Evolutionary conservation across 1,140 invertebrate genomes (phyloP).

Genomic region (Penaeus japonicus): DNA sequence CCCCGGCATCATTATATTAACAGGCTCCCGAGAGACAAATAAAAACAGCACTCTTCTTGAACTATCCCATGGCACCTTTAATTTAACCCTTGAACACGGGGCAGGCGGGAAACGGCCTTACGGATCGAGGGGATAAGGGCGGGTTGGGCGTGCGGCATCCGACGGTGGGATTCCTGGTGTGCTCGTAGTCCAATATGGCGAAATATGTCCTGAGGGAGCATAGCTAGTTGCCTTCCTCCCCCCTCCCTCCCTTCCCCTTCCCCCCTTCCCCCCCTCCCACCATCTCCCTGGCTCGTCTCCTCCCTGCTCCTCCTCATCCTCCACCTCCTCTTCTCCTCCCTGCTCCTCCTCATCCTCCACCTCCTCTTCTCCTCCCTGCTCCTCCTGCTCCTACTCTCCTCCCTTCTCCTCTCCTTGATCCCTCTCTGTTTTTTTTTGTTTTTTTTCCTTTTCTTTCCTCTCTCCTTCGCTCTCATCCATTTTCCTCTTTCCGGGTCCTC

Average conservation of each 20-base stretch:
- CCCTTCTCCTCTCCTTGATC: too few relatives aligned
- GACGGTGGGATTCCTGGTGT: background rate
- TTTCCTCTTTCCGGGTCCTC: background rate
- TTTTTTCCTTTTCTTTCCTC: background rate
- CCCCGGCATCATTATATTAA: constrained; percentile 32
- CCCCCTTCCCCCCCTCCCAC: background rate
- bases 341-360: background rate
- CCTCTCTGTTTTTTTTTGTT: too few relatives aligned
- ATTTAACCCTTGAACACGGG: background rate
- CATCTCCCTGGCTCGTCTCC: background rate
- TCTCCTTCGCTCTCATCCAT: background rate
- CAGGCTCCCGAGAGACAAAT: constrained; percentile 20
- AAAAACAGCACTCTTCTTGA: constrained; percentile 17
- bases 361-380: background rate
- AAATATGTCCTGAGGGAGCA: constrained; percentile 26
- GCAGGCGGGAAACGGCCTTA: background rate
- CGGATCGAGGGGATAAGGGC: background rate
- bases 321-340: background rate
- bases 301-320: background rate
- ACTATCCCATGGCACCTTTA: constrained; percentile 21
- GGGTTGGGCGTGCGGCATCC: background rate
- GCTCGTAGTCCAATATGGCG: constrained; percentile 4
- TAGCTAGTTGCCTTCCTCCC: background rate
- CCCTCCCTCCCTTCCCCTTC: background rate
- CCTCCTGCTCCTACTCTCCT: background rate